Base-by-base conservation (phyloP, 2,888 invertebrate genomes). In the Apotomis betuletana region DNA sequence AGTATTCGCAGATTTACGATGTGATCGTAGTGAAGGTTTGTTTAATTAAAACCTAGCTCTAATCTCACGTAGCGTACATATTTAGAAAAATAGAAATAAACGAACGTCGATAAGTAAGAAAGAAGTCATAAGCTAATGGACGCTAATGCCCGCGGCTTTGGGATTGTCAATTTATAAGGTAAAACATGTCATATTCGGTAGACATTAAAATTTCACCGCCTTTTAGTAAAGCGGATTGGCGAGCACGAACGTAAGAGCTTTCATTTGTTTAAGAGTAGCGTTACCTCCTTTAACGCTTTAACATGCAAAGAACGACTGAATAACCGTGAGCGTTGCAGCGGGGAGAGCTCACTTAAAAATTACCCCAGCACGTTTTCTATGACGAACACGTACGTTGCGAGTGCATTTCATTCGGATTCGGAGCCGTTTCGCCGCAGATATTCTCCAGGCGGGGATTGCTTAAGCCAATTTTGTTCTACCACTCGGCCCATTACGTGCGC, bases 261-360 rank as follows among this genome's bases (percentile, higher is more conserved):
- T 90, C 89, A 91, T 90, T 91, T 90, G 91, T 91, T 90, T 90
- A 89, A 87, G 87, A 88, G 89, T 89, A 85, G 89, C 88, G 88
- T 87, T 86, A 85, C 87, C 85, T 87, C 85, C 87, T 87, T 87
- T 90, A 91, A 91, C 90, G 90, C 89, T 88, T 78, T 81, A 85
- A 85, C 87, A 88, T 87, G 87, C 86, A 80, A 79, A 81, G 81
- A 84, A 85, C 84, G 85, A 78, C 85, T 91, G 90, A 90, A 91
- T 90, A 89, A 87, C 87, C 83, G 86, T 84, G 85, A 89, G 90
- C 89, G 89, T 86, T 90, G 90, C 90, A 91, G 86, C 88, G 89
- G 83, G 82, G 87, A 88, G 88, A 85, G 85, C 87, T 87, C 88
- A 88, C 89, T 91, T 92, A 92, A 91, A 91, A 91, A 92, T 91